phyloP scores from a whole-genome alignment of 2,113 vertebrate genomes.

The Cyrtonyx montezumae region DNA sequence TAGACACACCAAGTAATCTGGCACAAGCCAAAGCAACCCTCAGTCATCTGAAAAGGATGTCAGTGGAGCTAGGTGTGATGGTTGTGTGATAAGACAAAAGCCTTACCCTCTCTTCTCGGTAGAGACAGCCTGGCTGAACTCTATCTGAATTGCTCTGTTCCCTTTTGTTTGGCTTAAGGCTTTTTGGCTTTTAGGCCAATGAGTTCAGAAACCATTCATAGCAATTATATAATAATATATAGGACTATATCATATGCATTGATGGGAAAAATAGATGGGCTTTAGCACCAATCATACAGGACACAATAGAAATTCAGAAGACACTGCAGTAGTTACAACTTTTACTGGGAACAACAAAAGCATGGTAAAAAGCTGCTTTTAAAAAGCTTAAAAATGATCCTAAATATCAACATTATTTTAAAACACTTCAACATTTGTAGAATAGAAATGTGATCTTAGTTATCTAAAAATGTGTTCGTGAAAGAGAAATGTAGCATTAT shows the following conservation, averaged over 20 bases:
- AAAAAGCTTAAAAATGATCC: background rate
- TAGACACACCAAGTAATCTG: fast-evolving
- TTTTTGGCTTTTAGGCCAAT: background rate
- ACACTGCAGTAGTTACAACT: background rate
- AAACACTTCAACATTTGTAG: background rate
- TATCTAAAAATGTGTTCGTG: background rate
- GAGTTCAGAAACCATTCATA: background rate
- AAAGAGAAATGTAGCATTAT: background rate
- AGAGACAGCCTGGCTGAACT: background rate
- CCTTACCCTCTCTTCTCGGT: background rate
- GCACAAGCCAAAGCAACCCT: background rate
- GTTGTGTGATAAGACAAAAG: background rate
- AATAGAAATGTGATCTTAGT: background rate
- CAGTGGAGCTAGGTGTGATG: fast-evolving
- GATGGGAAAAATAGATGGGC: background rate
- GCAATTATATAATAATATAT: background rate
- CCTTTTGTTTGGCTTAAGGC: background rate
- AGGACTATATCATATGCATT: background rate
- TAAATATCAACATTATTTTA: background rate
- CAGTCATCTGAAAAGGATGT: background rate
- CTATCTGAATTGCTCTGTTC: background rate
- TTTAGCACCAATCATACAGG: background rate
- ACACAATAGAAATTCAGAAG: background rate
- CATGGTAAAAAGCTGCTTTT: background rate
- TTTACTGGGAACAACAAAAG: background rate